A percentile compares a stretch with the other conserved stretches of the same genome.
phyloP scores from a whole-genome alignment of 1,140 invertebrate genomes.

The Sitodiplosis mosellana region DNA sequence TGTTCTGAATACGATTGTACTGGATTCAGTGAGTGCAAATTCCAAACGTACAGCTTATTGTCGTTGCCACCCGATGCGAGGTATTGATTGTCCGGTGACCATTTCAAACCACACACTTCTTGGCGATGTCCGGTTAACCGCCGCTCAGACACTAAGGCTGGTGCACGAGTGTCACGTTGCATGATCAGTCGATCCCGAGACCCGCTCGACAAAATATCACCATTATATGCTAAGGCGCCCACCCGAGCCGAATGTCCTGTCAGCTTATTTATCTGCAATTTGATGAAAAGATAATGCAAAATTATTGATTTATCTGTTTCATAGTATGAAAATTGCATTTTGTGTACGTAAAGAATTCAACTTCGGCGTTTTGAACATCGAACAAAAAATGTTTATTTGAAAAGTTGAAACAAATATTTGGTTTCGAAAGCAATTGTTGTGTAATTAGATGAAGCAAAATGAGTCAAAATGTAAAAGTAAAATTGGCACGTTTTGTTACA shows the following conservation, averaged over 20 bases:
- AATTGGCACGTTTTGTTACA: neutral
- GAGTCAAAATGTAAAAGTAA: no score
- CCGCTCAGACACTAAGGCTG: conserved; percentile 53
- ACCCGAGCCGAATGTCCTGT: conserved; percentile 83
- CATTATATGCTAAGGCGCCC: conserved; percentile 95
- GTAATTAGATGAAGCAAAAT: no score
- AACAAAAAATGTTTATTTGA: no score
- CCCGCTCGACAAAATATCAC: conserved; percentile 90
- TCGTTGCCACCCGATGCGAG: conserved; percentile 98
- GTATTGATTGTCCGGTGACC: conserved; percentile 98
- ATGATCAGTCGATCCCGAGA: conserved; percentile 87
- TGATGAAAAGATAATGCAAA: neutral
- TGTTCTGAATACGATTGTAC: conserved; percentile 96
- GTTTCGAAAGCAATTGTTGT: no score
- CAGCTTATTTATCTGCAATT: conserved; percentile 57
- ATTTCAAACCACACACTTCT: conserved; percentile 97
- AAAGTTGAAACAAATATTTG: no score
- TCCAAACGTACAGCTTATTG: conserved; percentile 97
- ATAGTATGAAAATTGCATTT: neutral
- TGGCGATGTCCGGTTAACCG: conserved; percentile 83
- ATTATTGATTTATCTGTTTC: neutral
- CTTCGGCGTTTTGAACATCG: no score
- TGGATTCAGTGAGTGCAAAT: conserved; percentile 67
- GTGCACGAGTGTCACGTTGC: conserved; percentile 84
- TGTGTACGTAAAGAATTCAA: no score